These are phyloP conservation scores for Drosophila falleni DNA, from an alignment of 2,888 invertebrate genomes.

Conservation along the genomic window DNA sequence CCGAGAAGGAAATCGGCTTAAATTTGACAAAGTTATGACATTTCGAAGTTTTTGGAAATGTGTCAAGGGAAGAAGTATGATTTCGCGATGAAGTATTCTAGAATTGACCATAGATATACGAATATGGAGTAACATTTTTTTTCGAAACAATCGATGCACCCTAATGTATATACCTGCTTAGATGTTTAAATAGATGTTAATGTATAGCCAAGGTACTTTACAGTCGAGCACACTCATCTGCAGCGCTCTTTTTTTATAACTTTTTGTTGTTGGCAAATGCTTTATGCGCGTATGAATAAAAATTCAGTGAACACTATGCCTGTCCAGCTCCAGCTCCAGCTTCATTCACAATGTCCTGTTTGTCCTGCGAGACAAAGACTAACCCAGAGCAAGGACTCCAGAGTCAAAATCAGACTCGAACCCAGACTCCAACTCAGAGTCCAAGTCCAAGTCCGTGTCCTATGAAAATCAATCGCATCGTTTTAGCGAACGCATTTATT, in stretches of 20 bases:
- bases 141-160: too few relatives aligned
- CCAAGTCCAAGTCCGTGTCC: constrained; percentile 18
- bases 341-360: not conserved
- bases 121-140: too few relatives aligned
- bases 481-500: constrained; percentile 84
- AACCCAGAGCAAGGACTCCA: constrained; percentile 1
- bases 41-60: too few relatives aligned
- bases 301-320: constrained; percentile 22
- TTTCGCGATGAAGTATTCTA: too few relatives aligned
- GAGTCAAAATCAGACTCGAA: not conserved
- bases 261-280: constrained; percentile 15
- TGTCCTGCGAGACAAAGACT: constrained; percentile 29
- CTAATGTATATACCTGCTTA: too few relatives aligned
- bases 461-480: constrained; percentile 84
- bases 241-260: not conserved
- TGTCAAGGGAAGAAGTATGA: too few relatives aligned
- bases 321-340: constrained; percentile 2
- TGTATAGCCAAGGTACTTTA: not conserved
- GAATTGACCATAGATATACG: too few relatives aligned
- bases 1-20: too few relatives aligned
- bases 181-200: too few relatives aligned
- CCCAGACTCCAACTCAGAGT: not conserved
- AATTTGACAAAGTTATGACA: too few relatives aligned
- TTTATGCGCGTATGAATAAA: constrained; percentile 69
- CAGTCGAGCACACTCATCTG: not conserved